phyloP scores from a whole-genome alignment of 2,888 invertebrate genomes.

The Catocala nupta region DNA sequence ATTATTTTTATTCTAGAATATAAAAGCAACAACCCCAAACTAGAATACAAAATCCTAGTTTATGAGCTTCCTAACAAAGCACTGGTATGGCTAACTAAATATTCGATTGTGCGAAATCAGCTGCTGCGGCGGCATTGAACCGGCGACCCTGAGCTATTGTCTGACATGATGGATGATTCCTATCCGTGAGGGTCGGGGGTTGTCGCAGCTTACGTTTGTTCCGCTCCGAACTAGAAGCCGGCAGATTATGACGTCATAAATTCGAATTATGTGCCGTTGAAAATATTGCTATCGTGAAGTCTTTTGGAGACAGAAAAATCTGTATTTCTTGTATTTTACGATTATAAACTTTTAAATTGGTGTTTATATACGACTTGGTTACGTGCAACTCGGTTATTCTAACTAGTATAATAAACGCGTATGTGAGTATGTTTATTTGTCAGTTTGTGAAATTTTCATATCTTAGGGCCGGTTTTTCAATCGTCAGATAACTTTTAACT shows the following conservation, averaged over 20 bases:
- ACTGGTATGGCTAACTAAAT: conserved; percentile 22
- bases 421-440: too few relatives aligned
- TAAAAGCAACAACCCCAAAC: conserved; percentile 1
- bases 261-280: conserved; percentile 29
- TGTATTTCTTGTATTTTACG: too few relatives aligned
- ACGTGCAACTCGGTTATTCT: too few relatives aligned
- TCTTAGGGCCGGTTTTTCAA: too few relatives aligned
- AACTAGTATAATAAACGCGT: too few relatives aligned
- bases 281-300: conserved; percentile 20
- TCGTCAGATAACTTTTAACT: too few relatives aligned
- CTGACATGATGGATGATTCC: conserved; percentile 72
- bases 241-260: conserved; percentile 47
- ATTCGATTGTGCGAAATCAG: conserved; percentile 57
- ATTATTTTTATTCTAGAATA: neutral
- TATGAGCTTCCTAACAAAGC: conserved; percentile 41
- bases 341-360: too few relatives aligned
- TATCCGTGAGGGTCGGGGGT: conserved; percentile 67
- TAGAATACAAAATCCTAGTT: conserved; percentile 36
- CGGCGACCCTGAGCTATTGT: conserved; percentile 62
- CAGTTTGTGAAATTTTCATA: too few relatives aligned
- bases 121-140: conserved; percentile 56
- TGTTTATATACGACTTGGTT: too few relatives aligned
- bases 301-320: neutral
- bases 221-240: conserved; percentile 32
- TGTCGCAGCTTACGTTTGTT: conserved; percentile 63